Conservation (phyloP, 1,140 invertebrate genomes). For the Trichomalopsis sarcophagae region DNA sequence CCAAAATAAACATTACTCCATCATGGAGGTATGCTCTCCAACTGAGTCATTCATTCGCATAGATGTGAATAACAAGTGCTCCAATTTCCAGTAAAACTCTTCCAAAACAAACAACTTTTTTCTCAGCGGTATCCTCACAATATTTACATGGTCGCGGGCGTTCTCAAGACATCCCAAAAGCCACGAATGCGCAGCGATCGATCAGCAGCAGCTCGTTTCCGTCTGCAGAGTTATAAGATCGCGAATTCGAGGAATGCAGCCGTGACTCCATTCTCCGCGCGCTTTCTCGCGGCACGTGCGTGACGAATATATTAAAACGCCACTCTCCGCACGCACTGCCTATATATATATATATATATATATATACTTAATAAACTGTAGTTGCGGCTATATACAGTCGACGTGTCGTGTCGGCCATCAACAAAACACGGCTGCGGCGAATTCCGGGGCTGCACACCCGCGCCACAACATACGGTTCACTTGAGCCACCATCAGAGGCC, state of each 20-base stretch:
- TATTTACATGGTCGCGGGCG: not conserved
- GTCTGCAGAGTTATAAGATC: not conserved
- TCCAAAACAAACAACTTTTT: not conserved
- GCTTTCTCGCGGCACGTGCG: constrained; percentile 11
- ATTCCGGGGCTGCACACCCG: not conserved
- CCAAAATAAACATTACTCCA: not conserved
- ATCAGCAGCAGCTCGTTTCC: not conserved
- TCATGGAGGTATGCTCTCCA: not conserved
- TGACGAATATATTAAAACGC: constrained; percentile 13
- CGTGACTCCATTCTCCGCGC: constrained; percentile 14
- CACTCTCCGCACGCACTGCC: not conserved
- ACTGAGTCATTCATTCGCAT: not conserved
- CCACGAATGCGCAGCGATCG: too few species aligned
- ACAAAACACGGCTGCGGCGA: not conserved
- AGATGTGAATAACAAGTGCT: not conserved
- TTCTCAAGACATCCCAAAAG: not conserved
- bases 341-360: too few species aligned
- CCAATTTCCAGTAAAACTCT: not conserved
- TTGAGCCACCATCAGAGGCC: constrained; percentile 23
- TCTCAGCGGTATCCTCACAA: not conserved
- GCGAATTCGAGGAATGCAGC: not conserved
- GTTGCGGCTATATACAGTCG: not conserved
- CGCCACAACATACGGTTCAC: not conserved
- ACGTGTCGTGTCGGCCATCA: constrained; percentile 28
- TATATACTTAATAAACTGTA: not conserved